A percentile compares a stretch with the other conserved stretches of the same genome.
phyloP scores from a whole-genome alignment of 2,888 invertebrate genomes.

The Troides oblongomaculatus region DNA sequence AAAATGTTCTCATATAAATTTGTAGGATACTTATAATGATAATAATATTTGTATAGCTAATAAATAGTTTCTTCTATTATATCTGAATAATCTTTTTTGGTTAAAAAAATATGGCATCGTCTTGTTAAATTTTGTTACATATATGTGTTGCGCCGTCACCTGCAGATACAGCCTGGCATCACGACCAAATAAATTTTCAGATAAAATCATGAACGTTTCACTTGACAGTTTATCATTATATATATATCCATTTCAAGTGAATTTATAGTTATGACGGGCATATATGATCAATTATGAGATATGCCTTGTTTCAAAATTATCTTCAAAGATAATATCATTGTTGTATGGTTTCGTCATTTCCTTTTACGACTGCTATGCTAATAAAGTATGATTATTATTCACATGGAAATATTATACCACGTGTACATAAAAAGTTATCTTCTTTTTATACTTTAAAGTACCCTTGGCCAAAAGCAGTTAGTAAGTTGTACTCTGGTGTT shows the following conservation, averaged over 20 bases:
- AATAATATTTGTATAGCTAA: background rate
- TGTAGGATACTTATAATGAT: too few species aligned
- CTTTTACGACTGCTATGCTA: background rate
- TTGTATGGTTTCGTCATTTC: constrained; percentile 7
- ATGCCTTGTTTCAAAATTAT: constrained; percentile 14
- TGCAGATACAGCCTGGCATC: background rate
- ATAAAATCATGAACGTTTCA: background rate
- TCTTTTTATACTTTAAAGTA: too few species aligned
- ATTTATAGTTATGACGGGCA: constrained; percentile 7
- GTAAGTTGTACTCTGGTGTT: too few species aligned
- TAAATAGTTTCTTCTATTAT: background rate
- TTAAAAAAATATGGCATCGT: background rate
- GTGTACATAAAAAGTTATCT: background rate
- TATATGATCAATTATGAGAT: constrained; percentile 10
- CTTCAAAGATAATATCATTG: constrained; percentile 2
- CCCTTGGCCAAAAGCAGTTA: too few species aligned
- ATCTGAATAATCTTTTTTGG: too few species aligned
- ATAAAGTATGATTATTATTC: background rate
- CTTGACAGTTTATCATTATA: constrained; percentile 10
- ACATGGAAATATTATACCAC: background rate
- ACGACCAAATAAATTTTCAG: background rate
- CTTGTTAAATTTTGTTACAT: background rate
- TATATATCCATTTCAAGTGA: background rate
- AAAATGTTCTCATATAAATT: background rate
- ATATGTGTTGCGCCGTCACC: background rate